Conservation (phyloP, 2,888 invertebrate species). For the Melanophora roralis region DNA sequence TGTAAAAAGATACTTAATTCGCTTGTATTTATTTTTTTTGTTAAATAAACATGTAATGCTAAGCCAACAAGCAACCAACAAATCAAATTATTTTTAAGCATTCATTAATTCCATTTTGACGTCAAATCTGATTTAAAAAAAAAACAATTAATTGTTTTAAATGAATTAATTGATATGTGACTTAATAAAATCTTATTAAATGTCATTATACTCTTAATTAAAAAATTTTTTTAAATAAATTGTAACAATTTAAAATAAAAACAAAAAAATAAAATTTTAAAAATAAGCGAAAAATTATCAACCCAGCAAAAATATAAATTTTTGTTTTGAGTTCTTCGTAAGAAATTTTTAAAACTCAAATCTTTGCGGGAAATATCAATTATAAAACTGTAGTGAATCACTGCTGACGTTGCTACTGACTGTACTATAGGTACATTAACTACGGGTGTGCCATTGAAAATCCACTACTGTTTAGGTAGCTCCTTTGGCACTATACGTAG, state of each 20-base stretch:
- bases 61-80: slow-evolving; percentile 37
- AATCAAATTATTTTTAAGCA: slow-evolving; percentile 46
- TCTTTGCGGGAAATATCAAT: not conserved
- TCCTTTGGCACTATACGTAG: too few relatives aligned
- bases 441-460: too few relatives aligned
- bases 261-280: too few relatives aligned
- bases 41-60: slow-evolving; percentile 35
- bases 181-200: not conserved
- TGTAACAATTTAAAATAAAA: not conserved
- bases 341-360: too few relatives aligned
- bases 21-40: slow-evolving; percentile 12
- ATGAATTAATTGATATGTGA: slow-evolving; percentile 11
- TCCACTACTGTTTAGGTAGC: too few relatives aligned
- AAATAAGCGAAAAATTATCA: too few relatives aligned
- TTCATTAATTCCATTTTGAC: slow-evolving; percentile 37
- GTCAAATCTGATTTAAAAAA: slow-evolving; percentile 23
- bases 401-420: too few relatives aligned
- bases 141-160: slow-evolving; percentile 45
- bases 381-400: too few relatives aligned
- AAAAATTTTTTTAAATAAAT: not conserved
- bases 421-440: too few relatives aligned
- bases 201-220: not conserved
- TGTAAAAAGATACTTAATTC: slow-evolving; percentile 43
- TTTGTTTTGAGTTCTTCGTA: too few relatives aligned
- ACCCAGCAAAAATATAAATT: too few relatives aligned